These are phyloP conservation scores for Tetraneura akinire DNA, from an alignment of 1,140 invertebrate species.

Conservation along the genomic window DNA sequence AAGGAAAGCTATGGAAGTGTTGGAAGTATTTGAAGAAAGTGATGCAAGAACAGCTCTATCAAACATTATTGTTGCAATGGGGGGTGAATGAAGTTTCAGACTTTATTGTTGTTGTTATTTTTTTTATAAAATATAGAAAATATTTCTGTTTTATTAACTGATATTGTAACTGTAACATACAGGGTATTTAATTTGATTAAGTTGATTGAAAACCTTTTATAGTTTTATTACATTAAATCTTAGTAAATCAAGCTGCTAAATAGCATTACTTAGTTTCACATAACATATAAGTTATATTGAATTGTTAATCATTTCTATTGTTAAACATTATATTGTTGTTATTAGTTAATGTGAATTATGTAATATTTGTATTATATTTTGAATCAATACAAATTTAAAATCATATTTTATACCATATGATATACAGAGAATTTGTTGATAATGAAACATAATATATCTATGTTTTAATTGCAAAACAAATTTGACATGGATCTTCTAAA, in stretches of 20 bases:
- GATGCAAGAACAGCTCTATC: conserved; percentile 75
- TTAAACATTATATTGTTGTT: conserved; percentile 2
- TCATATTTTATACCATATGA: neutral
- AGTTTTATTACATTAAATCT: too few relatives aligned
- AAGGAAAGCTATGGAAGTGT: conserved; percentile 70
- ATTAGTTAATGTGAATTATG: neutral
- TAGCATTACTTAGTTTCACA: neutral
- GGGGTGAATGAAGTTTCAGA: conserved; percentile 55
- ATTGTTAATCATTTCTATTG: conserved; percentile 19
- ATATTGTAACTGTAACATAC: conserved; percentile 20
- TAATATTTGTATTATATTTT: conserved; percentile 1
- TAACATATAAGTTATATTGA: neutral
- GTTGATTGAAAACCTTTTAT: neutral
- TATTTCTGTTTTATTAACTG: neutral
- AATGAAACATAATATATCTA: neutral
- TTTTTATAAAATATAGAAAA: neutral
- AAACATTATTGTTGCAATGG: conserved; percentile 80
- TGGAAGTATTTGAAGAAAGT: conserved; percentile 72
- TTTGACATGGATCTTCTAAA: too few relatives aligned
- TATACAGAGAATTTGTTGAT: too few relatives aligned
- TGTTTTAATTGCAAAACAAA: too few relatives aligned
- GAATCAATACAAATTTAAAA: neutral
- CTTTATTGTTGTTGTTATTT: conserved; percentile 12
- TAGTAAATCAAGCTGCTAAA: neutral
- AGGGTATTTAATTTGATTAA: conserved; percentile 31